A percentile compares a stretch with the other conserved stretches of the same genome.
These are phyloP conservation scores for Druceiella hillmani DNA, from an alignment of 2,888 invertebrate species.

Conservation along the genomic window DNA sequence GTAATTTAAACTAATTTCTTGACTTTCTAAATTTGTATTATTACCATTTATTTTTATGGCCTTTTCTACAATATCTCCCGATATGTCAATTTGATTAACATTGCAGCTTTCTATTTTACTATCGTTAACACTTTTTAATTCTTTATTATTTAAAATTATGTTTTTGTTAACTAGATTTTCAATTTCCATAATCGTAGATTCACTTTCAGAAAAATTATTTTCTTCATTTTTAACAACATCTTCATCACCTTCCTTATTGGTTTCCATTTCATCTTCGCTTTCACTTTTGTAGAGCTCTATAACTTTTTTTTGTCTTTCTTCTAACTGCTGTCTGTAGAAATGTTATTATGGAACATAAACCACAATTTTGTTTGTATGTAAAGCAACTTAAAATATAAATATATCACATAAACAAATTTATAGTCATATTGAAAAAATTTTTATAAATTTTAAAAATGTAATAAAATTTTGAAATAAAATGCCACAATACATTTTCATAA, in stretches of 20 bases:
- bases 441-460: too few species aligned
- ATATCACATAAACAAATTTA: too few species aligned
- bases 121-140: constrained; percentile 10
- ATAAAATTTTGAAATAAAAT: too few species aligned
- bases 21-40: constrained; percentile 2
- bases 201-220: constrained; percentile 5
- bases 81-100: constrained; percentile 14
- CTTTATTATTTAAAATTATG: constrained; percentile 1
- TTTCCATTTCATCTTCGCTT: constrained; percentile 48
- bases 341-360: constrained; percentile 3
- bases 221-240: constrained; percentile 14
- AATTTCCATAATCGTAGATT: too few species aligned
- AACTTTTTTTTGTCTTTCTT: constrained; percentile 69
- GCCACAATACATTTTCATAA: too few species aligned
- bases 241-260: constrained; percentile 12
- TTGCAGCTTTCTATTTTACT: constrained; percentile 10
- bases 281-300: constrained; percentile 73
- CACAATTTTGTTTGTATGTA: too few species aligned
- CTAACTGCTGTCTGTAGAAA: constrained; percentile 54
- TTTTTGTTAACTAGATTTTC: too few species aligned
- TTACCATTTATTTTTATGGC: neutral
- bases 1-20: constrained; percentile 8
- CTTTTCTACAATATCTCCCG: neutral
- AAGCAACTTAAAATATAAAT: too few species aligned
- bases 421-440: too few species aligned